Base-by-base conservation (phyloP, 2,797 vertebrate species). In the Diceros bicornis region DNA sequence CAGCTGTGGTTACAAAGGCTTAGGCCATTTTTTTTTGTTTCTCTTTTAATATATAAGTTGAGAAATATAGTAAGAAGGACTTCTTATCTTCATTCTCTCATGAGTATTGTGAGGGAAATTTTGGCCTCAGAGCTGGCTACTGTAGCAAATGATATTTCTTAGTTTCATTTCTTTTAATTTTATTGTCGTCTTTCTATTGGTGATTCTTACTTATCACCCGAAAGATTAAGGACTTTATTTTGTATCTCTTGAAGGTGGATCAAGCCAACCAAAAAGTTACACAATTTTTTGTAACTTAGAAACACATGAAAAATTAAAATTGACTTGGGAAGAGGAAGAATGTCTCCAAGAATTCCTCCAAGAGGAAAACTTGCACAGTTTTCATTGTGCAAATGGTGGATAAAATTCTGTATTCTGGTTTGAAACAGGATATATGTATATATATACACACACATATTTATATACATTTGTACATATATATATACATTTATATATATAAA, bases 231-330 rank as follows among this genome's bases (percentile, higher is more conserved):
- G 8, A 44, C 3, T 81, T 52, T 44, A 23, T 57, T 84, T 47
- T 66, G 1, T 57, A 18, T 27, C 14, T 37, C 18, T n/a, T 50
- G 66, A 52, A 92, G 14, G 4, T 75, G 2, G 29, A 79, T 71
- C n/a, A 59, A 85, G 3, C 13, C 32, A 85, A 82, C 6, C 81
- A 78, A 89, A 62, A 78, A 8, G 50, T 13, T 75, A 29, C 2
- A 44, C 3, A 16, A 16, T 16, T 57, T 64, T 93, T 37, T 3
- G 9, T 55, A 68, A 62, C 9, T 34, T 87, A 59, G 5, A 95
- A 69, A 13, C 25, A 95, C 2, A 47, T 84, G 20, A 72, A 59
- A 90, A 93, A 77, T 20, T 29, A 92, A 85, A 95, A 78, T 27
- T 89, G 10, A 77, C 37, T 68, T 86, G 55, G 29, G 8, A 79